Conservation (phyloP, 2,797 vertebrate species). For the Chelonia mydas region DNA sequence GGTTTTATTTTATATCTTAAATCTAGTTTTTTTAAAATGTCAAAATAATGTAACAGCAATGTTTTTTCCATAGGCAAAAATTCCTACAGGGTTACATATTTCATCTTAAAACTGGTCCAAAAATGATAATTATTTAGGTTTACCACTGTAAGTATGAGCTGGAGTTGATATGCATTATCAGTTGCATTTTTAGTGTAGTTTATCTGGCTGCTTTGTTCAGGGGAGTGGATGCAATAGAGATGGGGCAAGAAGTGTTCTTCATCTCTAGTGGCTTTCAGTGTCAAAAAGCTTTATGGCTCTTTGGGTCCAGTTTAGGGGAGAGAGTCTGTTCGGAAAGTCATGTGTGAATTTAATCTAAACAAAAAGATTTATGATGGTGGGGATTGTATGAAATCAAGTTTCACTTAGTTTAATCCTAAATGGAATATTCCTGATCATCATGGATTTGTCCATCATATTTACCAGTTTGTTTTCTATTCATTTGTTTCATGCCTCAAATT, state of each 20-base stretch:
- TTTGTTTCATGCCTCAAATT: neutral
- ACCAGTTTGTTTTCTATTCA: neutral
- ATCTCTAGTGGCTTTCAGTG: neutral
- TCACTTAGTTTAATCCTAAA: neutral
- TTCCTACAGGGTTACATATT: neutral
- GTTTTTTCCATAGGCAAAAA: neutral
- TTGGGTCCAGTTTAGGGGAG: fast-evolving
- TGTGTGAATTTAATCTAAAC: neutral
- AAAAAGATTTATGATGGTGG: neutral
- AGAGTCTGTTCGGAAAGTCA: neutral
- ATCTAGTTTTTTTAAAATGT: conserved; percentile 5
- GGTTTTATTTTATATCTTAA: neutral
- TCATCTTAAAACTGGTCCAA: neutral
- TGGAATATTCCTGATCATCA: neutral
- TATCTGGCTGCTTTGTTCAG: neutral
- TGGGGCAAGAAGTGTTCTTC: neutral
- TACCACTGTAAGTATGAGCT: neutral
- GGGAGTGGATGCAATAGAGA: neutral
- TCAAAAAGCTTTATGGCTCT: fast-evolving
- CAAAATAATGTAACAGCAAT: neutral
- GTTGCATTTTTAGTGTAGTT: neutral
- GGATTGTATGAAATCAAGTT: neutral
- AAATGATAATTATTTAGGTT: neutral
- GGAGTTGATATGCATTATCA: neutral
- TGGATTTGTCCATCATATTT: neutral